Percentiles rank a stretch among this genome's conserved stretches.
Evolutionary conservation across 2,113 vertebrate genomes (phyloP).

Genomic region (Ramphastos sulfuratus): DNA sequence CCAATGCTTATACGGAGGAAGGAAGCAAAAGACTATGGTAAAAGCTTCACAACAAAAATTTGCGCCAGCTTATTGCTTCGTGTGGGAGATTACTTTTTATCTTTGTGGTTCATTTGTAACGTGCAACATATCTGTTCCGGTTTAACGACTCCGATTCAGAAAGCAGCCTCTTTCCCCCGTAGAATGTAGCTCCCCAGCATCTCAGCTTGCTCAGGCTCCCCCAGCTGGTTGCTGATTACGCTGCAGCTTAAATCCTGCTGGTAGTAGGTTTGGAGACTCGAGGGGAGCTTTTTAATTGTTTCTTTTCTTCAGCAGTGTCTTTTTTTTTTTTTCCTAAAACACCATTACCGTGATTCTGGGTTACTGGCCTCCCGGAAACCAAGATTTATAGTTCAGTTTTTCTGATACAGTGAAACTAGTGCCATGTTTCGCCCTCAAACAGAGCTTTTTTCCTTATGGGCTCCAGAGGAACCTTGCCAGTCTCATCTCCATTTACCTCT

Average conservation of each 20-base stretch:
- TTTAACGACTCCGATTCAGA: background rate
- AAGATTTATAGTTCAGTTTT: background rate
- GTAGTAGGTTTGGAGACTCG: background rate
- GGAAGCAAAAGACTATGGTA: conserved; percentile 92
- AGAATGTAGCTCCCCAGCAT: background rate
- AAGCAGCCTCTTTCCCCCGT: fast-evolving
- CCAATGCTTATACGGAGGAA: conserved; percentile 95
- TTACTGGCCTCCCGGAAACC: background rate
- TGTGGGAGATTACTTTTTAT: background rate
- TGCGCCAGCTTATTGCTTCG: background rate
- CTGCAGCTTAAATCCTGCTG: background rate
- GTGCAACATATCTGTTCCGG: background rate
- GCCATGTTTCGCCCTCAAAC: background rate
- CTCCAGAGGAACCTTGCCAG: background rate
- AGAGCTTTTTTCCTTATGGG: background rate
- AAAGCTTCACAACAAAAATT: background rate
- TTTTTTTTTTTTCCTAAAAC: background rate
- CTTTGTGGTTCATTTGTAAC: background rate
- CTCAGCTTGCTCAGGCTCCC: background rate
- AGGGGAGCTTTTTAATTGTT: background rate
- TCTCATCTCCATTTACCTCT: background rate
- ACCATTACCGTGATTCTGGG: fast-evolving
- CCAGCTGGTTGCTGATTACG: background rate
- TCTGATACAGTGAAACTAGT: background rate
- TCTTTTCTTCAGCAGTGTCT: background rate